Percentiles rank a stretch among this genome's conserved stretches.
These are phyloP conservation scores for Blastomussa wellsi DNA, from an alignment of 92 coral and sea anemone species.

Conservation along the genomic window DNA sequence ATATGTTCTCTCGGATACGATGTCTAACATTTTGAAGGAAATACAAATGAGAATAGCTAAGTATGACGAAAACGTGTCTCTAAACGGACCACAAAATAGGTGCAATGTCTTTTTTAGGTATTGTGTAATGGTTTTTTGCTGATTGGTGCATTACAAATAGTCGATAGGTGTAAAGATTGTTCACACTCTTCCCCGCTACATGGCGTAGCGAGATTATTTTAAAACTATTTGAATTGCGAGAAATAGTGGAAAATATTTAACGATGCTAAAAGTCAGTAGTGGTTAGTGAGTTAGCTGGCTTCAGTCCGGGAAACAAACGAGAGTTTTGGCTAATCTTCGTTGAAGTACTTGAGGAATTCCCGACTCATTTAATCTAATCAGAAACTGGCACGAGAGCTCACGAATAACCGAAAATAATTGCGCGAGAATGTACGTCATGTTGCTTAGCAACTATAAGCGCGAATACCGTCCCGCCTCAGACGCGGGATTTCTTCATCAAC, in stretches of 20 bases:
- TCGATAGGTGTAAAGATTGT: slow-evolving; percentile 7
- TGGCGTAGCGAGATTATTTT: background rate
- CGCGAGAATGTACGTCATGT: no score
- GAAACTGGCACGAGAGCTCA: no score
- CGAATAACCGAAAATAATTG: no score
- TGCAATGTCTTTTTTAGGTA: slow-evolving; percentile 9
- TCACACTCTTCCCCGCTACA: background rate
- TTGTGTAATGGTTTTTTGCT: background rate
- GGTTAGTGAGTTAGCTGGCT: background rate
- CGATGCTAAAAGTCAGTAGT: background rate
- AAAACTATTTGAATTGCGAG: background rate
- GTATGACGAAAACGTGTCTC: background rate
- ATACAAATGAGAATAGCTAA: background rate
- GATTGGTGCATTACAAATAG: background rate
- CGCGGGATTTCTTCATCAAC: no score
- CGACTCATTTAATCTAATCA: no score
- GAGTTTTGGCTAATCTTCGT: no score
- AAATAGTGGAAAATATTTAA: slow-evolving; percentile 7
- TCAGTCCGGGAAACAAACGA: no score
- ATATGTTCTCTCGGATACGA: background rate
- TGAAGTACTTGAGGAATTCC: no score
- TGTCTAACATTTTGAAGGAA: background rate
- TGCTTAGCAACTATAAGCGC: no score
- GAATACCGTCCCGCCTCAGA: no score
- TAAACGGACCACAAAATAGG: background rate